Conservation (phyloP, 2,888 invertebrate species). For the Hartigia nigra region DNA sequence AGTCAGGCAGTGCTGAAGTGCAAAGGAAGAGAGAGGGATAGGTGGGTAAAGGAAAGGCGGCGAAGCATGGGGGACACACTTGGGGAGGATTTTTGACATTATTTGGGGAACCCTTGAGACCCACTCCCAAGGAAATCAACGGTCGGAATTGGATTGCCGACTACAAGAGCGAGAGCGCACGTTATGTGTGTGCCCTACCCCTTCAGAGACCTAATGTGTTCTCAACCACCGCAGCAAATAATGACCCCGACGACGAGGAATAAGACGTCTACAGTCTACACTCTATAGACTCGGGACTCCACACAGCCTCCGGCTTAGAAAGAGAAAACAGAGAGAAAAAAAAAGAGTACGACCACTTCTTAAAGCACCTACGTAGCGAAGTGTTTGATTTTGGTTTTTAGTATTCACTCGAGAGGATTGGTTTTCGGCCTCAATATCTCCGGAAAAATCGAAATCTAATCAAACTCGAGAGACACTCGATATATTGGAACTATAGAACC, state of each 20-base stretch:
- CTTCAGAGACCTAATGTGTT: slow-evolving; percentile 36
- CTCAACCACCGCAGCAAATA: slow-evolving; percentile 38
- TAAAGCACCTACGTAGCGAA: neutral
- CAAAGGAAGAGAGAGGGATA: neutral
- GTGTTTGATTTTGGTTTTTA: slow-evolving; percentile 43
- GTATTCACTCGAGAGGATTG: neutral
- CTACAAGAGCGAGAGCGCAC: slow-evolving; percentile 22
- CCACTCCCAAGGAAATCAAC: slow-evolving; percentile 45
- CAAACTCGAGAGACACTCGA: slow-evolving; percentile 14
- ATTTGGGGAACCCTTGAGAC: slow-evolving; percentile 47
- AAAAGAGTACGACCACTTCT: neutral
- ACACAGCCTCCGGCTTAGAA: neutral
- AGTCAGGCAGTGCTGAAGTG: slow-evolving; percentile 1
- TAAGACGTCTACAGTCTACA: slow-evolving; percentile 1
- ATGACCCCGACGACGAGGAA: slow-evolving; percentile 22
- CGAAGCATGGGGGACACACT: slow-evolving; percentile 12
- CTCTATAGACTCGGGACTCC: neutral
- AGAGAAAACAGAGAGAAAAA: neutral
- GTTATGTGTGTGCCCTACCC: slow-evolving; percentile 16
- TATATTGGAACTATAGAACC: neutral
- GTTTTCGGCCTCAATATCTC: slow-evolving; percentile 34
- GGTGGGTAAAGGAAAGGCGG: slow-evolving; percentile 5
- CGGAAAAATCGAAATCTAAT: slow-evolving; percentile 3
- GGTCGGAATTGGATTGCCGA: slow-evolving; percentile 37
- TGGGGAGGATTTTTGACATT: slow-evolving; percentile 40